A percentile compares a stretch with the other conserved stretches of the same genome.
These are phyloP conservation scores for Ptilorrhoa leucosticta DNA, from an alignment of 2,113 vertebrate species.

Conservation along the genomic window DNA sequence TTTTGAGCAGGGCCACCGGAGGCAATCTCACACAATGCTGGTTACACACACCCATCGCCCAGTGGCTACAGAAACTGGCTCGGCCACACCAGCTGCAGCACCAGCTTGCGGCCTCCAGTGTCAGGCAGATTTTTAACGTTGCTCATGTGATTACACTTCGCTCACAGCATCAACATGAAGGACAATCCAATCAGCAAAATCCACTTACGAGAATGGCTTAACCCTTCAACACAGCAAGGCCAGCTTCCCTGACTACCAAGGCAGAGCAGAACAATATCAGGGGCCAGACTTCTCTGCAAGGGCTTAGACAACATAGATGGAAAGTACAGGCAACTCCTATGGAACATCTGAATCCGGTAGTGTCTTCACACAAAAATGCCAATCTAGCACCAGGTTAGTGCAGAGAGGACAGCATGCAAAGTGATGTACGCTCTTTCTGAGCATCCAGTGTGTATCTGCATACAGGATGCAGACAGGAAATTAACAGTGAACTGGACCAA, in stretches of 20 bases:
- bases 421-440: not conserved
- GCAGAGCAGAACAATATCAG: not conserved
- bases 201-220: not conserved
- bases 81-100: not conserved
- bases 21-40: not conserved
- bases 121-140: not conserved
- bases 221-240: not conserved
- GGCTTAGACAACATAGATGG: not conserved
- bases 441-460: not conserved
- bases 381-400: not conserved
- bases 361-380: not conserved
- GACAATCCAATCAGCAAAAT: slow-evolving; percentile 5
- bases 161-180: not conserved
- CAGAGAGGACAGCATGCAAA: not conserved
- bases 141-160: not conserved
- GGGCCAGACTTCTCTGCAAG: not conserved
- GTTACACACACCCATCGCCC: not conserved
- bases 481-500: not conserved
- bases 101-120: not conserved
- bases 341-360: not conserved
- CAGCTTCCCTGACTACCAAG: not conserved
- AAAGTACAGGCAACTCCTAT: not conserved
- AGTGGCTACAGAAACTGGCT: not conserved
- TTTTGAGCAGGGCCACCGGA: not conserved
- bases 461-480: not conserved